phyloP scores from a whole-genome alignment of 2,888 invertebrate genomes.

The Nomada hirtipes region DNA sequence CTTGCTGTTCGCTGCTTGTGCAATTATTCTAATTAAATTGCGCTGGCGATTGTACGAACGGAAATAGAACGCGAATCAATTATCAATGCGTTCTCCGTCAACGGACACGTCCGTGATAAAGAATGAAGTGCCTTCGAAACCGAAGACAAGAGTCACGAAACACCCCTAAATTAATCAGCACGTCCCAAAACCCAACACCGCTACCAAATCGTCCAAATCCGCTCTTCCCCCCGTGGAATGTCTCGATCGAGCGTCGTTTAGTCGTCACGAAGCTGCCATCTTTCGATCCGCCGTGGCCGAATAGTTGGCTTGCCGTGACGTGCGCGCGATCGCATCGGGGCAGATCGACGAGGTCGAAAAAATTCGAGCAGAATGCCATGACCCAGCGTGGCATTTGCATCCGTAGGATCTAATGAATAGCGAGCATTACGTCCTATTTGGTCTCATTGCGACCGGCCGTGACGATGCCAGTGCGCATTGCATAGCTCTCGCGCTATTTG shows the following conservation, averaged over 20 bases:
- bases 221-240: constrained; percentile 8
- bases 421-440: constrained; percentile 79
- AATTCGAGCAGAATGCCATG: constrained; percentile 77
- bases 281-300: constrained; percentile 55
- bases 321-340: constrained; percentile 42
- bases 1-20: too few species aligned
- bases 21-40: too few species aligned
- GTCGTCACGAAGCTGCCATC: constrained; percentile 38
- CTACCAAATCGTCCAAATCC: neutral
- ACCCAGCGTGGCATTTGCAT: constrained; percentile 79
- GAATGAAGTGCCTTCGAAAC: too few species aligned
- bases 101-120: too few species aligned
- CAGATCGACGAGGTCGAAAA: constrained; percentile 49
- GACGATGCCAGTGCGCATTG: constrained; percentile 76
- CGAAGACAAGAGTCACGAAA: too few species aligned
- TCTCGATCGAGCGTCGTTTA: constrained; percentile 37
- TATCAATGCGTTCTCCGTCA: too few species aligned
- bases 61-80: too few species aligned
- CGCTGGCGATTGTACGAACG: too few species aligned
- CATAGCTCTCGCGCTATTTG: constrained; percentile 80
- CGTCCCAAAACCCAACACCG: too few species aligned
- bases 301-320: constrained; percentile 62
- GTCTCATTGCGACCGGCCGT: constrained; percentile 76
- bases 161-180: neutral
- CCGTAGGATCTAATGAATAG: constrained; percentile 80